phyloP scores from a whole-genome alignment of 2,113 vertebrate genomes.

The Arvicanthis niloticus region DNA sequence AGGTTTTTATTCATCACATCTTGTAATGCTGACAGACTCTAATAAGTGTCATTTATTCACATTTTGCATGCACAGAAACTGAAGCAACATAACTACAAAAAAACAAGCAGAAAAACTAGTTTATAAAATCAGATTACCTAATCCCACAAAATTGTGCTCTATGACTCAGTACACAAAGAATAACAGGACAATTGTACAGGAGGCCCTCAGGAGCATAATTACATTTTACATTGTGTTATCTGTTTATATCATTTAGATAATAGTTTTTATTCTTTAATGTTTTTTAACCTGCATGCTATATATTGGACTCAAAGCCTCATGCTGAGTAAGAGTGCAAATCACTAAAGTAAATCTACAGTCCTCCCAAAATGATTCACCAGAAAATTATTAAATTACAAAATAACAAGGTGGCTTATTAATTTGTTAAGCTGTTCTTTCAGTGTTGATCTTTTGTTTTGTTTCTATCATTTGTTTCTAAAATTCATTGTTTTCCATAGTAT shows the following conservation, averaged over 20 bases:
- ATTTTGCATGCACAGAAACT: background rate
- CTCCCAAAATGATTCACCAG: background rate
- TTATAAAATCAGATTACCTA: background rate
- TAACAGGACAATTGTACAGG: too few relatives aligned
- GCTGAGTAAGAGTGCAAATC: too few relatives aligned
- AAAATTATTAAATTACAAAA: background rate
- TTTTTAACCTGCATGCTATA: background rate
- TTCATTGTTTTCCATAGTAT: background rate
- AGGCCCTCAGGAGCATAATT: background rate
- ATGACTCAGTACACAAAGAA: too few relatives aligned
- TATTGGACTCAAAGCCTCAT: background rate
- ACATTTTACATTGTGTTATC: background rate
- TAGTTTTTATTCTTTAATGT: background rate
- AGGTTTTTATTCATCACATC: background rate
- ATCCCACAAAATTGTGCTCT: background rate
- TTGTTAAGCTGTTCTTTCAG: background rate
- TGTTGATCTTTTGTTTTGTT: slow-evolving; percentile 18
- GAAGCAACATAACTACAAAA: background rate
- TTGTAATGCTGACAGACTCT: background rate
- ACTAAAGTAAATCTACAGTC: background rate
- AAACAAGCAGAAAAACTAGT: background rate
- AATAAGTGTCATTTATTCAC: background rate
- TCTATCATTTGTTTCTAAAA: background rate
- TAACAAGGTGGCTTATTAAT: background rate
- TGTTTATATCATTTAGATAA: background rate